Conservation (phyloP, 2,888 invertebrate genomes). For the Lampropteryx suffumata region DNA sequence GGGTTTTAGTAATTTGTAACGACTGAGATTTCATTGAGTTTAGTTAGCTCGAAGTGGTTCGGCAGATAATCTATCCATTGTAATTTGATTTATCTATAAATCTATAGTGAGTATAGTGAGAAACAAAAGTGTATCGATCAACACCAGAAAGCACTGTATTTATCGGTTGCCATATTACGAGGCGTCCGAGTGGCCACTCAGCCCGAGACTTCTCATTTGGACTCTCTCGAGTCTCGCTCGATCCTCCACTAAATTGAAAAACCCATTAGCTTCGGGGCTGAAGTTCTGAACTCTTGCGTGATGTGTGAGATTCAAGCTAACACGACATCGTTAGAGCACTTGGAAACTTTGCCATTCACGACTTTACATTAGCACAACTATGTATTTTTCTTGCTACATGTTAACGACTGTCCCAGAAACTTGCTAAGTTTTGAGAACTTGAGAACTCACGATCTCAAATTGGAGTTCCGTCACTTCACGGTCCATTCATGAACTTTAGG, state of each 20-base stretch:
- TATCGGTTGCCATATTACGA: constrained; percentile 3
- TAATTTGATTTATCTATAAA: not conserved
- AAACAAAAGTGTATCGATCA: constrained; percentile 6
- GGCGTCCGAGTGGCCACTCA: constrained; percentile 10
- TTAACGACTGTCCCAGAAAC: constrained; percentile 9
- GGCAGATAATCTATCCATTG: constrained; percentile 3
- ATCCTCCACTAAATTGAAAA: constrained; percentile 16
- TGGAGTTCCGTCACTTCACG: constrained; percentile 9
- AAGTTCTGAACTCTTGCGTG: constrained; percentile 12
- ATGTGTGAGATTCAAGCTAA: not conserved
- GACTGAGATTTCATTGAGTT: not conserved
- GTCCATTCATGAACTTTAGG: constrained; percentile 7
- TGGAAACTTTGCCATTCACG: constrained; percentile 14
- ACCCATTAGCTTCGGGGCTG: constrained; percentile 12
- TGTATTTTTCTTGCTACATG: constrained; percentile 12
- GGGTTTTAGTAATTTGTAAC: not conserved
- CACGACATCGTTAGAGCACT: constrained; percentile 11
- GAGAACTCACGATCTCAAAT: constrained; percentile 1
- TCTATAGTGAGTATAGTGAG: constrained; percentile 1
- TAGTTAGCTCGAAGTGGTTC: not conserved
- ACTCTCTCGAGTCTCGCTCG: constrained; percentile 1
- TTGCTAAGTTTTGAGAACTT: constrained; percentile 14
- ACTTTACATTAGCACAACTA: constrained; percentile 9
- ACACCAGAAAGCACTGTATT: constrained; percentile 6
- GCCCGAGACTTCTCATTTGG: constrained; percentile 3